Base-by-base conservation (phyloP, 2,113 vertebrate species). In the Osmerus eperlanus region DNA sequence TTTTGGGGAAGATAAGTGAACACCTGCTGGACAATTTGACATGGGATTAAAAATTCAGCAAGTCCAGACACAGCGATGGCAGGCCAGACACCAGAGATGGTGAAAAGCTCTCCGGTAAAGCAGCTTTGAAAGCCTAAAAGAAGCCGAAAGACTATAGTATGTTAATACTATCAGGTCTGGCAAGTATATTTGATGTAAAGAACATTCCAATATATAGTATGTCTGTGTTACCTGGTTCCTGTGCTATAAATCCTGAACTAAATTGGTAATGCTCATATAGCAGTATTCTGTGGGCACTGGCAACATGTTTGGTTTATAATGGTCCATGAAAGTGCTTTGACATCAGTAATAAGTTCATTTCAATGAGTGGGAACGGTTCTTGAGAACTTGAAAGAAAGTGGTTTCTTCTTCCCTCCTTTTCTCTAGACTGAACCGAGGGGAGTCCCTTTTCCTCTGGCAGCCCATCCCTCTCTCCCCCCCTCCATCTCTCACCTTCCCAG, bases 161-260 rank as follows among this genome's bases (percentile, higher is more conserved):
- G 58, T 60, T 76, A 80, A 83, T 81, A 67, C 72, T 83, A 80
- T 83, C 72, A 74, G 78, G 78, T 86, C 86, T 87, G 86, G 81
- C 58, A 85, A 80, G 76, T 71, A 75, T 80, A 84, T 88, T 86
- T 78, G 83, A 85, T 78, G 65, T 58, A 80, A 70, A 65, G 67
- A 47, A 87, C 85, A 86, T 90, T 90, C 87, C 83, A 82, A 68
- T 87, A 77, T 77, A 69, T 87, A 86, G 85, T 86, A 85, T 87
- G 83, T 83, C 78, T 74, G 83, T 78, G 72, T 83, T 85, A 81
- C 73, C 76, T 71, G 79, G 86, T 91, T 89, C 86, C 85, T 88
- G 81, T 66, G 84, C 79, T 81, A 85, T 89, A 90, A 76, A 88
- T 90, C 41, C 80, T 67, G 23, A 84, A 75, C 69, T 78, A 86